phyloP scores from a whole-genome alignment of 1,140 invertebrate species.

The Colletes gigas region DNA sequence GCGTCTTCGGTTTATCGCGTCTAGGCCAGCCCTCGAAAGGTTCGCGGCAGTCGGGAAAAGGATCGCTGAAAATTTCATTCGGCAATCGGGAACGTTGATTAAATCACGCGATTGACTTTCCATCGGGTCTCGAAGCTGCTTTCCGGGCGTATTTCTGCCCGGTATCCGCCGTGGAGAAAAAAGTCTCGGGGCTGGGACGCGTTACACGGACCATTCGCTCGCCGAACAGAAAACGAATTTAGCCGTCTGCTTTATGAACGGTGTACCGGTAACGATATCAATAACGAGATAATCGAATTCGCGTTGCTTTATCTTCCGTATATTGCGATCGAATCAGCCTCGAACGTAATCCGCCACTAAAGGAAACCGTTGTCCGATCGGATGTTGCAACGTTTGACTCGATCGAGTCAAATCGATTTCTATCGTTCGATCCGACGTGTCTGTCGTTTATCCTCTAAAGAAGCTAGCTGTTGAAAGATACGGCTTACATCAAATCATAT shows the following conservation, averaged over 20 bases:
- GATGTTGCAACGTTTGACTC: too few relatives aligned
- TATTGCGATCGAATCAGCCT: background rate
- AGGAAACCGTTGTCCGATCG: too few relatives aligned
- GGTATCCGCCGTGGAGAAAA: background rate
- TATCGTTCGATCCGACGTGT: too few relatives aligned
- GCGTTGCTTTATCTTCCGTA: background rate
- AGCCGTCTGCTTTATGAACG: constrained; percentile 11
- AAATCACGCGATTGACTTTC: constrained; percentile 23
- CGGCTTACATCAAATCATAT: too few relatives aligned
- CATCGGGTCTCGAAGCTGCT: constrained; percentile 7
- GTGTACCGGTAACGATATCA: constrained; percentile 20
- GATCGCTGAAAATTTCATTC: constrained; percentile 21
- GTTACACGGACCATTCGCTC: too few relatives aligned
- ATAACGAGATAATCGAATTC: constrained; percentile 31
- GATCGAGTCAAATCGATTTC: too few relatives aligned
- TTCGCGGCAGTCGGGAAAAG: background rate
- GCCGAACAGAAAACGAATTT: constrained; percentile 8
- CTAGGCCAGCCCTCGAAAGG: background rate
- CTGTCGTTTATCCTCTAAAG: too few relatives aligned
- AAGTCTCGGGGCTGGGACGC: background rate
- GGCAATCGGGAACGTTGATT: constrained; percentile 20
- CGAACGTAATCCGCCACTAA: background rate
- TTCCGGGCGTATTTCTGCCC: background rate
- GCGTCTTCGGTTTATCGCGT: background rate
- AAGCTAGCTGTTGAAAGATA: too few relatives aligned